Conservation (phyloP, 2,797 vertebrate species). For the Yasuhikotakia modesta region DNA sequence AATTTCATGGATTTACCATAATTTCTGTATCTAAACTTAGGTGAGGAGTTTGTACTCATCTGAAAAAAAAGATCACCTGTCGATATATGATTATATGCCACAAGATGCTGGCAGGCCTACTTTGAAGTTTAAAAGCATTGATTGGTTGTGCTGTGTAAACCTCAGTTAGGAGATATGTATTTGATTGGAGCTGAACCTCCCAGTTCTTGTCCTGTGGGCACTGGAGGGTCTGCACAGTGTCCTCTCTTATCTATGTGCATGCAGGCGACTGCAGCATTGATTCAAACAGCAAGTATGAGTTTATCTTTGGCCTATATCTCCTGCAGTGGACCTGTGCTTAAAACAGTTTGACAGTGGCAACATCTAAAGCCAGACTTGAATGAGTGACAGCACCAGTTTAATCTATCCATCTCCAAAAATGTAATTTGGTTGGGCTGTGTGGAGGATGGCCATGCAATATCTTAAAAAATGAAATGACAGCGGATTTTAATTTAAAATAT, state of each 20-base stretch:
- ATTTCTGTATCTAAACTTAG: constrained; percentile 59
- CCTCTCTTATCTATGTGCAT: constrained; percentile 55
- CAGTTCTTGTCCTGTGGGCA: constrained; percentile 47
- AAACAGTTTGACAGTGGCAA: constrained; percentile 33
- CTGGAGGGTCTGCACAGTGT: constrained; percentile 12
- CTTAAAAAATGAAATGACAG: not conserved
- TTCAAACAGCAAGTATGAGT: constrained; percentile 47
- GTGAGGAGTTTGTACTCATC: constrained; percentile 43
- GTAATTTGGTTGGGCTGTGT: not conserved
- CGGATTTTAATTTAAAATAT: constrained; percentile 1
- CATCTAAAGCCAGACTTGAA: constrained; percentile 15
- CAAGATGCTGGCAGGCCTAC: constrained; percentile 29
- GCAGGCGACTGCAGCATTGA: constrained; percentile 48
- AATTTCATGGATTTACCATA: constrained; percentile 57
- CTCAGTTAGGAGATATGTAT: constrained; percentile 57
- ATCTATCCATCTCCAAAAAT: constrained; percentile 18
- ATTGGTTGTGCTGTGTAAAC: constrained; percentile 58
- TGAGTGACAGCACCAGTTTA: constrained; percentile 16
- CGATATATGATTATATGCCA: constrained; percentile 57
- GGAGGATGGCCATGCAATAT: not conserved
- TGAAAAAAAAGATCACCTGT: constrained; percentile 53
- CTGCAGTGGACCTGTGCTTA: constrained; percentile 22
- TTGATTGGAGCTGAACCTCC: constrained; percentile 51
- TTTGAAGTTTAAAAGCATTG: constrained; percentile 60
- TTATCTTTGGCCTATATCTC: constrained; percentile 51